Base-by-base conservation (phyloP, 2,888 invertebrate genomes). In the Chrysotoxum bicinctum region DNA sequence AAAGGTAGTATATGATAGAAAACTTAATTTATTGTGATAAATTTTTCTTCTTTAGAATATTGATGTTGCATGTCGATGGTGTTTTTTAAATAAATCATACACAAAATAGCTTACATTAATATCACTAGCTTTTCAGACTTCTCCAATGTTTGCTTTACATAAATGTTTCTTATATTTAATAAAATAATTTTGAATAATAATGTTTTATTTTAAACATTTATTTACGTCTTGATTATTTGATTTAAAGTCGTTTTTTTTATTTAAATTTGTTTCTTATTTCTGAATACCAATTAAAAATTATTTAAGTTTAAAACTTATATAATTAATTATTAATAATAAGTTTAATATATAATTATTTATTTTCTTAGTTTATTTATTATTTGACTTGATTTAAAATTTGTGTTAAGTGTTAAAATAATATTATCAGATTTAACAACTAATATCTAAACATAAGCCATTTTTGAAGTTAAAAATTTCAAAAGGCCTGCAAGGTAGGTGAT, bases 31-130 rank as follows among this genome's bases (percentile, higher is more conserved):
- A 14, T 12, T 43, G n/a, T 43, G 10, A 7, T 10, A 10, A 16
- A 3, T 40, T 45, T 45, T 30, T 26, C 5, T 19, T 58, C 19
- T 56, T 3, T n/a, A 40, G 5, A 1, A 30, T 2, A 37, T 69
- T 54, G 35, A 52, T 69, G 69, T 69, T 52, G 68, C 68, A 68
- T 68, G 68, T 68, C 35, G 37, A 26, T 68, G 32, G 19, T 64
- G 16, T 30, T 43, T 45, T 26, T 26, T 26, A 6, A 6, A 14
- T 37, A 3, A 58, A 40, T 66, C 32, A 32, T 48, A 32, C 48
- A 35, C 64, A 66, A 48, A 8, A 16, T 48, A n/a, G 48, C 48
- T 66, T 66, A 45, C 30, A 9, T 48, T 21, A n/a, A 30, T 45
- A 0, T 48, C 64, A 66, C 48, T 21, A 48, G 64, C 64, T 66